These are phyloP conservation scores for Carassius auratus DNA, from an alignment of 2,113 vertebrate species.

Conservation along the genomic window DNA sequence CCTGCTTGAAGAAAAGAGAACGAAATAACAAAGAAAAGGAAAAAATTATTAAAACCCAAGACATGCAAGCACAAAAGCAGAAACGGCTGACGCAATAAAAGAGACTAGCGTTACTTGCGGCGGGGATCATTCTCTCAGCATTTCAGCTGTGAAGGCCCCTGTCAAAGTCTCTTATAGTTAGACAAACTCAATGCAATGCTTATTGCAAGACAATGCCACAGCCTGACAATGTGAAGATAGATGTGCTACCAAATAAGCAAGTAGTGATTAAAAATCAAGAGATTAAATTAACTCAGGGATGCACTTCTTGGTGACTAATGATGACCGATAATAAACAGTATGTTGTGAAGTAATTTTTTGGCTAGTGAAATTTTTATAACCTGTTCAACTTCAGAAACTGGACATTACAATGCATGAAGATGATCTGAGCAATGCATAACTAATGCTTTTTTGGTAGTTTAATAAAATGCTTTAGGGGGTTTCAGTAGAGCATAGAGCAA, in stretches of 20 bases:
- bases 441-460: neutral
- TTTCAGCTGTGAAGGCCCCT: conserved; percentile 62
- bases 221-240: neutral
- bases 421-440: neutral
- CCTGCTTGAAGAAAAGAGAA: neutral
- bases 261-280: conserved; percentile 24
- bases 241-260: conserved; percentile 4
- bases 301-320: neutral
- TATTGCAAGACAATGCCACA: neutral
- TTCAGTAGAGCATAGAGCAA: neutral
- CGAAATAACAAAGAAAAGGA: neutral
- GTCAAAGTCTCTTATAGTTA: conserved; percentile 67
- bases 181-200: conserved; percentile 55
- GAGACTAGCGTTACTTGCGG: conserved; percentile 52
- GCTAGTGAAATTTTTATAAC: neutral
- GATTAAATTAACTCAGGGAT: neutral
- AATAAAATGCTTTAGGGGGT: neutral
- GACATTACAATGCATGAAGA: neutral
- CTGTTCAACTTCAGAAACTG: neutral
- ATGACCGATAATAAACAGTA: neutral
- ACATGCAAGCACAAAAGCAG: conserved; percentile 16
- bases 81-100: conserved; percentile 61
- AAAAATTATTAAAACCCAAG: neutral
- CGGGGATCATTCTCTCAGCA: conserved; percentile 62
- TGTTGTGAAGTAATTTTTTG: neutral